Conservation (phyloP, 2,113 vertebrate species). For the Oreochromis niloticus region DNA sequence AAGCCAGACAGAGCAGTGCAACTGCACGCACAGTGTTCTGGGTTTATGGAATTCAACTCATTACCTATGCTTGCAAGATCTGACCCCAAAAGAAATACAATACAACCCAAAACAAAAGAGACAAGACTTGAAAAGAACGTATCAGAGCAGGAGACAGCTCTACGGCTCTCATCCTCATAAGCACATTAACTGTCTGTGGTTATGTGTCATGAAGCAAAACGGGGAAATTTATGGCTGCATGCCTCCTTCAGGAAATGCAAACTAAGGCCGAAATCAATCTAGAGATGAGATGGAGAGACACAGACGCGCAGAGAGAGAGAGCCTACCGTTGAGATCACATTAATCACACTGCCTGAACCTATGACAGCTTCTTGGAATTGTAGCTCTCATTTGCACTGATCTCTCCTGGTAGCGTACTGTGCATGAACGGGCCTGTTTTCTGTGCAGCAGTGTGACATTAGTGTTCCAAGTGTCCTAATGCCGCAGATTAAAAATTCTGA, state of each 20-base stretch:
- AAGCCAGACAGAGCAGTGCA: neutral
- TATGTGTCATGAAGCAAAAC: neutral
- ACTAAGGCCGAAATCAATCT: conserved; percentile 22
- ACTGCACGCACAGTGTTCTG: neutral
- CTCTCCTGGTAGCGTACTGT: neutral
- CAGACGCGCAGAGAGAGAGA: neutral
- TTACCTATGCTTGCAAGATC: neutral
- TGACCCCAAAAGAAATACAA: neutral
- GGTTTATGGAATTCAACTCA: neutral
- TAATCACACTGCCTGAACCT: neutral
- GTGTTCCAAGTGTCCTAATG: neutral
- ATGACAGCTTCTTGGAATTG: conserved; percentile 14
- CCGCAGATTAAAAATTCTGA: neutral
- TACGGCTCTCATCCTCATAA: neutral
- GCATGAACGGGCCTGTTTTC: neutral
- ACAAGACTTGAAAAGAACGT: neutral
- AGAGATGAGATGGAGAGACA: neutral
- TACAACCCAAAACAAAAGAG: neutral
- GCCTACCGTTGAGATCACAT: neutral
- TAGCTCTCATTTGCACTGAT: neutral
- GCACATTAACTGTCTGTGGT: neutral
- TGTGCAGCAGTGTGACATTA: neutral
- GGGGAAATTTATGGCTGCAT: neutral
- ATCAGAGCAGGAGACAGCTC: neutral
- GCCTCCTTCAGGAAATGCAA: neutral